Conservation (phyloP, 2,113 vertebrate species). For the Catharus bicknelli region DNA sequence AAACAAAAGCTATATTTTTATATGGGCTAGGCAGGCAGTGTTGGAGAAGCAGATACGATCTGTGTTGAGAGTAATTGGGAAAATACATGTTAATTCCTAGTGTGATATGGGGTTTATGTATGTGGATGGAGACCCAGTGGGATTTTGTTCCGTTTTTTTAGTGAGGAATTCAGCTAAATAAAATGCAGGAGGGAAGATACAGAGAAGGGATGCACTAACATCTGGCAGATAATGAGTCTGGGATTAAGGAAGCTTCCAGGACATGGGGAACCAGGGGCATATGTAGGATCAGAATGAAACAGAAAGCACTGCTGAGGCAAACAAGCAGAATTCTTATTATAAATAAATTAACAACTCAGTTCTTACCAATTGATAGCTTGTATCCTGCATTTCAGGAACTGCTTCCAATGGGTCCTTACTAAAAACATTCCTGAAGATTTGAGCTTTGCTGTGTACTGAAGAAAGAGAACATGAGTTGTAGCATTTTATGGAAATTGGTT, state of each 20-base stretch:
- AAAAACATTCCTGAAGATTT: not conserved
- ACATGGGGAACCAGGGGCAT: not conserved
- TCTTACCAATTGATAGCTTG: not conserved
- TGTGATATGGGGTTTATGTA: not conserved
- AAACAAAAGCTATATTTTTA: conserved; percentile 5
- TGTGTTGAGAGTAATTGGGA: not conserved
- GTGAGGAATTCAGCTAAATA: not conserved
- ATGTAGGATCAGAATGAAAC: not conserved
- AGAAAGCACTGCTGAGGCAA: not conserved
- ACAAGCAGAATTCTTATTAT: not conserved
- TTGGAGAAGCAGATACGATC: not conserved
- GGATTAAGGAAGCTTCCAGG: not conserved
- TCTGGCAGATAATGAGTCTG: not conserved
- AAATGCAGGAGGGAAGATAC: not conserved
- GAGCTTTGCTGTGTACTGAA: not conserved
- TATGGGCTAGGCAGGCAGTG: not conserved
- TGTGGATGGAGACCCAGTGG: not conserved
- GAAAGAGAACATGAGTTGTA: not conserved
- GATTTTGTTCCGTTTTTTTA: not conserved
- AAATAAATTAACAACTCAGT: not conserved
- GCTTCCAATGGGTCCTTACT: not conserved
- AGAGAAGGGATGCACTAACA: not conserved
- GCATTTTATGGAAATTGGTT: not conserved
- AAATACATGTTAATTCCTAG: not conserved
- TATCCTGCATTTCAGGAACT: not conserved